phyloP scores from a whole-genome alignment of 2,797 vertebrate genomes.

The Sebastes flavidus region DNA sequence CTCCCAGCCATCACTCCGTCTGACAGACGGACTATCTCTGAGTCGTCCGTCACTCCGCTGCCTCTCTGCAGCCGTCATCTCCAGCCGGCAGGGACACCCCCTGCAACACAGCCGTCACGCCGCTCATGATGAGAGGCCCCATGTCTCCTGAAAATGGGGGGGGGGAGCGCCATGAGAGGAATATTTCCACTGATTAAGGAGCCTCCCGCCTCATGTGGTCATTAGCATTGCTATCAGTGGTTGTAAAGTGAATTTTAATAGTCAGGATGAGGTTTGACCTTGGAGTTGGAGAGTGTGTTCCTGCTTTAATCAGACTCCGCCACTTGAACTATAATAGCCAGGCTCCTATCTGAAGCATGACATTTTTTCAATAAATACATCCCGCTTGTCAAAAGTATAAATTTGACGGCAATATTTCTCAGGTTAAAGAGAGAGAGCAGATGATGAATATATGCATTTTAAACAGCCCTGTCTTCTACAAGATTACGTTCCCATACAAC shows the following conservation, averaged over 20 bases:
- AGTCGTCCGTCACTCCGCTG: constrained; percentile 74
- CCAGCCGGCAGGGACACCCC: constrained; percentile 67
- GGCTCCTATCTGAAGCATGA: background rate
- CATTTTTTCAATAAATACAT: background rate
- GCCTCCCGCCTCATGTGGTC: constrained; percentile 15
- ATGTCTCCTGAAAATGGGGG: constrained; percentile 35
- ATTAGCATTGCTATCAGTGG: constrained; percentile 47
- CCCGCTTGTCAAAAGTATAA: background rate
- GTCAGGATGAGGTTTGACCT: constrained; percentile 45
- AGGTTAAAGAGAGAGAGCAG: background rate
- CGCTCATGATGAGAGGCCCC: constrained; percentile 64
- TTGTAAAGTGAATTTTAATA: constrained; percentile 47
- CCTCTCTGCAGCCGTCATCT: constrained; percentile 60
- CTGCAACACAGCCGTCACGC: constrained; percentile 56
- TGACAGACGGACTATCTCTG: constrained; percentile 70
- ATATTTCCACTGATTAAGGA: constrained; percentile 48
- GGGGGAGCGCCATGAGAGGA: constrained; percentile 18
- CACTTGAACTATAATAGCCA: background rate
- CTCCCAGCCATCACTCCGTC: constrained; percentile 72
- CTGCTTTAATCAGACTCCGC: constrained; percentile 36
- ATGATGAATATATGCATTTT: background rate
- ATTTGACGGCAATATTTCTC: background rate
- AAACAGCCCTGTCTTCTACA: background rate
- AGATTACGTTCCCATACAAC: background rate
- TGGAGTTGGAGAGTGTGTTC: constrained; percentile 14